Conservation (phyloP, 2,888 invertebrate species). For the Lasius platythorax region DNA sequence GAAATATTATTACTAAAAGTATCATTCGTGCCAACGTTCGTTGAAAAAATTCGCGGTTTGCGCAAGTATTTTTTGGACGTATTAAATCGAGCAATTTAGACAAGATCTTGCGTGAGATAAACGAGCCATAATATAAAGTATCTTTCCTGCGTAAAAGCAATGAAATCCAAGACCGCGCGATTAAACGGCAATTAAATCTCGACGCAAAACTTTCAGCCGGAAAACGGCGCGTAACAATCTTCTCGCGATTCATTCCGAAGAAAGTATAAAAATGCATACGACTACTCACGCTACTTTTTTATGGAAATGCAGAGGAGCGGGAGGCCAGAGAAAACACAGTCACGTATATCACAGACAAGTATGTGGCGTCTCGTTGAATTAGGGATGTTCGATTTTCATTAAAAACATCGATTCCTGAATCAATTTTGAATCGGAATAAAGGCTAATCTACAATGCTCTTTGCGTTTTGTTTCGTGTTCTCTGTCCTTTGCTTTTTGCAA, state of each 20-base stretch:
- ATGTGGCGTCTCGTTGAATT: neutral
- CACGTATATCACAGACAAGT: neutral
- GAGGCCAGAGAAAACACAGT: neutral
- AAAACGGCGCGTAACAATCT: neutral
- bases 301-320: too few relatives aligned
- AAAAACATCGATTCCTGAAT: too few relatives aligned
- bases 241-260: neutral
- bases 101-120: neutral
- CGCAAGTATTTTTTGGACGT: too few relatives aligned
- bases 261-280: neutral
- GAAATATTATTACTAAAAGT: neutral
- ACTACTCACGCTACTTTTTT: constrained; percentile 1
- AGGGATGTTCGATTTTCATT: too few relatives aligned
- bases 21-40: neutral
- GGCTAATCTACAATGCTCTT: too few relatives aligned
- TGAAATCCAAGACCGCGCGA: neutral
- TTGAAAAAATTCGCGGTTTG: neutral
- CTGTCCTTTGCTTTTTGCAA: too few relatives aligned
- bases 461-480: too few relatives aligned
- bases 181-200: neutral
- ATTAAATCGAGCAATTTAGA: neutral
- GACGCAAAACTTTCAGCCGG: neutral
- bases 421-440: too few relatives aligned
- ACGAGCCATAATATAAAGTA: neutral
- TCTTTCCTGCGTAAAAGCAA: neutral